Percentiles rank a stretch among this genome's conserved stretches.
phyloP scores from a whole-genome alignment of 2,113 vertebrate species.

The Brachypteracias leptosomus region DNA sequence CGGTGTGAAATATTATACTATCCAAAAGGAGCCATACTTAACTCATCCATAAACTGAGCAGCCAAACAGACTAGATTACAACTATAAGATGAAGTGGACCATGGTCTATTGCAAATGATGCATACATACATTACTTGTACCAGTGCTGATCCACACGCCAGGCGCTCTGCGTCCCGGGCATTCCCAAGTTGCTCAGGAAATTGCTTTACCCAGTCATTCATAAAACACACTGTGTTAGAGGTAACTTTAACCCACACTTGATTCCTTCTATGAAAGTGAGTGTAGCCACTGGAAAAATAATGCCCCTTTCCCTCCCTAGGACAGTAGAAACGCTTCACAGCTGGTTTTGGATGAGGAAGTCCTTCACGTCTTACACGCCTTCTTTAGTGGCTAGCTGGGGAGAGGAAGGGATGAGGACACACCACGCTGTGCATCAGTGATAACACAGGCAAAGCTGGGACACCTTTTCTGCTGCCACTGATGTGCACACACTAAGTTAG shows the following conservation, averaged over 20 bases:
- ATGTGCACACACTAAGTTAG: rapidly evolving
- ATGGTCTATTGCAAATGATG: not conserved
- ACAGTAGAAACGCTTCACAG: not conserved
- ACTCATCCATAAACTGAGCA: not conserved
- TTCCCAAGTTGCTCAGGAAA: not conserved
- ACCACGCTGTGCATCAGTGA: not conserved
- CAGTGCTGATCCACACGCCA: not conserved
- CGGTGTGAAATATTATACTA: not conserved
- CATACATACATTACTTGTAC: not conserved
- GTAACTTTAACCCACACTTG: not conserved
- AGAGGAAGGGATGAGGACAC: not conserved
- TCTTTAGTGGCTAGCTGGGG: not conserved
- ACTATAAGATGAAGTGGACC: not conserved
- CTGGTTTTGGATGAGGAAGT: not conserved
- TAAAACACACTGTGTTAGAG: not conserved
- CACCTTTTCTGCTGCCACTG: not conserved
- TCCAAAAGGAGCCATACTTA: not conserved
- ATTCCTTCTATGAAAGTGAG: not conserved
- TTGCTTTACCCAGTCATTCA: not conserved
- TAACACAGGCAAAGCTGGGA: not conserved
- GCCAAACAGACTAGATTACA: not conserved
- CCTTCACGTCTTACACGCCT: rapidly evolving
- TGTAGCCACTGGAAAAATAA: not conserved
- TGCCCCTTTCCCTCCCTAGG: not conserved
- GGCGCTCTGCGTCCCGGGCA: not conserved